These are phyloP conservation scores for Drosophila carrolli DNA, from an alignment of 1,140 invertebrate species.

Conservation along the genomic window DNA sequence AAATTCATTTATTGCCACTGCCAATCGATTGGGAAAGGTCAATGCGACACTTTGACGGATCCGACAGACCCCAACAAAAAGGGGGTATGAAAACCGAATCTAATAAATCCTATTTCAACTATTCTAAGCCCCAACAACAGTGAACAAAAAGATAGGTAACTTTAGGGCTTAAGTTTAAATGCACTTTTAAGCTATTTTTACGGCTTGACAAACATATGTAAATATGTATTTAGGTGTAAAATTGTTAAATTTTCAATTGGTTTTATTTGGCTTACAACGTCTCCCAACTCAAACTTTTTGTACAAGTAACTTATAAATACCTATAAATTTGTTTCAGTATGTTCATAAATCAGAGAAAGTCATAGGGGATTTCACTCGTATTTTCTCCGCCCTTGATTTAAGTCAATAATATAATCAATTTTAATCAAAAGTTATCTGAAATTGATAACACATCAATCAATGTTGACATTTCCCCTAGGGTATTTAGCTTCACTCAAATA, in stretches of 20 bases:
- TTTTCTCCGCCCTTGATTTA: background rate
- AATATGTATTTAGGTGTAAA: too few species aligned
- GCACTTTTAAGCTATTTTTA: too few species aligned
- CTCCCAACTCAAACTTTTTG: too few species aligned
- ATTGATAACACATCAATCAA: conserved; percentile 13
- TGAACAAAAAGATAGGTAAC: too few species aligned
- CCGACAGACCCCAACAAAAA: background rate
- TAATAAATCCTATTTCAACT: background rate
- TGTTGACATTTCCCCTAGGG: background rate
- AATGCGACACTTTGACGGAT: conserved; percentile 16
- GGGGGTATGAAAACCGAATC: background rate
- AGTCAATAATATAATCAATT: conserved; percentile 1
- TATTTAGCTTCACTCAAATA: conserved; percentile 19
- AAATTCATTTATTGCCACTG: conserved; percentile 32
- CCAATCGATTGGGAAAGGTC: conserved; percentile 36
- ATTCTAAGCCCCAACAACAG: background rate
- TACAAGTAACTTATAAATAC: too few species aligned
- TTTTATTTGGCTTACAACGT: too few species aligned
- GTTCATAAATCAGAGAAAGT: background rate
- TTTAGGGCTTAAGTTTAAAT: background rate
- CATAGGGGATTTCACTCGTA: background rate
- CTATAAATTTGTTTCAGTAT: background rate
- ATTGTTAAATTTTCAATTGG: too few species aligned
- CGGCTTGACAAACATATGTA: too few species aligned
- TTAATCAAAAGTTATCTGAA: conserved; percentile 11